Evolutionary conservation across 2,888 invertebrate species (phyloP), one percentile per base, ranked within the genome.

Genomic region (Bhutanitis thaidina): DNA sequence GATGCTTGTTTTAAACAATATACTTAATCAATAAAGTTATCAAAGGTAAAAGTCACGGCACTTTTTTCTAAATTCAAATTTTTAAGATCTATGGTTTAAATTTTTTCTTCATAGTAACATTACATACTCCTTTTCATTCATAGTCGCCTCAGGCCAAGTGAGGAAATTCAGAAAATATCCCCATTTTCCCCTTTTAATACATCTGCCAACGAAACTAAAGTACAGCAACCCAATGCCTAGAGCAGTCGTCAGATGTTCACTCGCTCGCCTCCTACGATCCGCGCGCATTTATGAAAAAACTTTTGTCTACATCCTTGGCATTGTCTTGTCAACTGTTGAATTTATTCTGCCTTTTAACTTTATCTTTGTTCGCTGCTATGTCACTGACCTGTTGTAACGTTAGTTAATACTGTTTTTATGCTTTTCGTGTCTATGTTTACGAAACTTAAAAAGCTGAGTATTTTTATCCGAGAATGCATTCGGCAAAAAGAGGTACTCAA

Each of bases 231-330:
- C 67, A 56, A 60, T 65, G 83, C 85, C 84, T 64, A 5, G 72
- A 77, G 85, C 73, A 71, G 73, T 72, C 82, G 87, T 80, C 88
- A 88, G 84, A 86, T 88, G 87, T 77, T 79, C 76, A 60, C 69
- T 59, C 56, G 49, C 61, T 70, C 71, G 65, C 63, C 62, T 65
- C 65, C 5, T 60, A 58, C 71, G 72, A 70, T 72, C 73, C 74
- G 76, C 77, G 79, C 80, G 76, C 85, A 80, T 85, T 86, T 87
- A 87, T 86, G 86, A 89, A 88, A 86, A 87, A 87, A 85, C 76
- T 85, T 85, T 80, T 64, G 65, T 74, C 74, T 74, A 76, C 75
- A 77, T 80, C 77, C 77, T 77, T 79, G 71, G 71, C 78, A 78
- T 77, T 79, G 79, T 82, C 80, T 75, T 68, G 68, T 64, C 67